Base-by-base conservation (phyloP, 2,888 invertebrate species). In the Brenthis ino region DNA sequence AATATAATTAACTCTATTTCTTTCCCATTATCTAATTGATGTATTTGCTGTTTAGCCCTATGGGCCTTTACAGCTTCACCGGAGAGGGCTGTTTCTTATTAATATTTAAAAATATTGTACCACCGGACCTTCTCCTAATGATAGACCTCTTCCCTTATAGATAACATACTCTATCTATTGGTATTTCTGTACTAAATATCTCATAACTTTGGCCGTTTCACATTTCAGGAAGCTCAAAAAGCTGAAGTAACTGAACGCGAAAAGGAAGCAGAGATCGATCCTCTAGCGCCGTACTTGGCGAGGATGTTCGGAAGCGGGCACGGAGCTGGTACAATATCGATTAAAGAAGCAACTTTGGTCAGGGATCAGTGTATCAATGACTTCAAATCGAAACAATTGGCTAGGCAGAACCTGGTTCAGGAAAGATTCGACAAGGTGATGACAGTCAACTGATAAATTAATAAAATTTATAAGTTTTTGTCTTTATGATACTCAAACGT, bases 361-460 rank as follows among this genome's bases (percentile, higher is more conserved):
- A 87, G 93, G 50, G 89, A 94, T 4, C 91, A 93, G 70, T 96
- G 96, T 72, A 85, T 97, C 55, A 91, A 91, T 64, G 96, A 96
- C 79, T 95, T 96, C 75, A 95, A 95, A 77, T 85, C 94, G 0
- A 91, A 94, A 48, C 93, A 95, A 71, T 85, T 96, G 5, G 89
- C 93, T 0, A 87, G 96, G 54, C 95, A 96, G 16, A 94, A 94
- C 72, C 84, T 94, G 50, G 94, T 97, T 33, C 95, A 96, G 75
- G 89, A 89, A 33, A 91, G 94, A 74, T 96, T 95, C 80, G 95
- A 96, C 75, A 89, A 92, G 88, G 95, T 95, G 11, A 8, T 43
- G 37, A 43, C 11, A 43, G 11, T 11, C 11, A 8, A 11, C 11
- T 8, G 11, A 43, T 43, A 11, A 43, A 4, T 28, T 28, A 28